Evolutionary conservation across 2,113 vertebrate species (phyloP).

Genomic region (Vulpes ferrilata): DNA sequence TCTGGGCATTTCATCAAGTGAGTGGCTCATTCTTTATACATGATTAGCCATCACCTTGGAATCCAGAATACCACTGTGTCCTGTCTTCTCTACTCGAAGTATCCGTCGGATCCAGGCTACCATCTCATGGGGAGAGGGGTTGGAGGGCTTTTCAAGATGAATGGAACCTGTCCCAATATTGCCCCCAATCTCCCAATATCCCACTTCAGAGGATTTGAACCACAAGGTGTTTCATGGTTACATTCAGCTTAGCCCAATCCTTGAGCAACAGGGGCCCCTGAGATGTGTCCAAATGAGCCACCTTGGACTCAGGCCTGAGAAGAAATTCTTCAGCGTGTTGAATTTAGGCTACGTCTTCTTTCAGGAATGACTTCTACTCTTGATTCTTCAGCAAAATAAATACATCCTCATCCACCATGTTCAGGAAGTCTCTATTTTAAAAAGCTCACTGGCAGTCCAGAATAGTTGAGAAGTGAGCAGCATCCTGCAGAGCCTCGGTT

Average conservation of each 20-base stretch:
- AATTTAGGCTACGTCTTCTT: constrained; percentile 75
- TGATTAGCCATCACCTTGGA: constrained; percentile 97
- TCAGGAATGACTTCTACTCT: not conserved
- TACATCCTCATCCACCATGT: not conserved
- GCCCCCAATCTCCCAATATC: constrained; percentile 92
- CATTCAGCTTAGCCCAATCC: constrained; percentile 97
- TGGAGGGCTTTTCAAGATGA: constrained; percentile 97
- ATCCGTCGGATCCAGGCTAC: constrained; percentile 98
- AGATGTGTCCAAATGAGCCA: constrained; percentile 92
- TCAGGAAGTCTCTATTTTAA: not conserved
- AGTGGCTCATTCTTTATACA: constrained; percentile 96
- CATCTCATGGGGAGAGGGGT: constrained; percentile 98
- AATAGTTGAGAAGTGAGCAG: not conserved
- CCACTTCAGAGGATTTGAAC: constrained; percentile 96
- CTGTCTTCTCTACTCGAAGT: constrained; percentile 95
- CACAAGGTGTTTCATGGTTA: constrained; percentile 93
- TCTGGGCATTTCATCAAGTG: constrained; percentile 97
- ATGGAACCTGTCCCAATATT: constrained; percentile 97
- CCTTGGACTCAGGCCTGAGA: constrained; percentile 95
- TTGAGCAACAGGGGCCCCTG: constrained; percentile 97
- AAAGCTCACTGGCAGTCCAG: not conserved
- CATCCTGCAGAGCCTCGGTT: not conserved
- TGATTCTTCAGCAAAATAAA: not conserved
- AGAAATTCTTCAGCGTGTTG: constrained; percentile 94
- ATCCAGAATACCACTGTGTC: constrained; percentile 96